These are phyloP conservation scores for Coenobita brevimanus DNA, from an alignment of 1,140 invertebrate species.

Conservation along the genomic window DNA sequence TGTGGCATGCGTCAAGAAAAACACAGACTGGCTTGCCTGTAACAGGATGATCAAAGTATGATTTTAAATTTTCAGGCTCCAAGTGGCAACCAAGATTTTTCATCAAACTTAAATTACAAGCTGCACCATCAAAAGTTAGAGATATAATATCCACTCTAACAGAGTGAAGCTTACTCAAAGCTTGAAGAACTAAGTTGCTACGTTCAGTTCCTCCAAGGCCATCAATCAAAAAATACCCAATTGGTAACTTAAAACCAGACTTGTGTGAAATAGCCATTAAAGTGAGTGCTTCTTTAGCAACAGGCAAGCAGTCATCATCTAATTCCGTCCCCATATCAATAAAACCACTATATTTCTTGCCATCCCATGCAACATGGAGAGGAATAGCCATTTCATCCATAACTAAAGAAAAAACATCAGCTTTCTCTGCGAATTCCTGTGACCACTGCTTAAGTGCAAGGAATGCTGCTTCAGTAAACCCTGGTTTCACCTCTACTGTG, in stretches of 20 bases:
- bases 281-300: not conserved
- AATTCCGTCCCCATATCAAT: too few relatives aligned
- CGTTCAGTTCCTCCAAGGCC: not conserved
- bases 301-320: not conserved
- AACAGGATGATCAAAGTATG: too few relatives aligned
- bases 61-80: too few relatives aligned
- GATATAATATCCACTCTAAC: not conserved
- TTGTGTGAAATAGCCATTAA: not conserved
- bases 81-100: too few relatives aligned
- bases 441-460: not conserved
- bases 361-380: not conserved
- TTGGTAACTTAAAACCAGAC: not conserved
- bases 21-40: too few relatives aligned
- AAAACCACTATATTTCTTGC: not conserved
- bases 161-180: not conserved
- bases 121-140: not conserved
- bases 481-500: not conserved
- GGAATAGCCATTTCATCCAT: not conserved
- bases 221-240: conserved; percentile 4
- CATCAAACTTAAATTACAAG: too few relatives aligned
- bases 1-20: too few relatives aligned
- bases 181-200: not conserved
- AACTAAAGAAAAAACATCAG: not conserved
- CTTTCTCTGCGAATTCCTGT: not conserved
- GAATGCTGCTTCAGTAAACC: not conserved